Evolutionary conservation across 2,113 vertebrate genomes (phyloP), one percentile per base, ranked within the genome.

Genomic region (Caranx ignobilis): DNA sequence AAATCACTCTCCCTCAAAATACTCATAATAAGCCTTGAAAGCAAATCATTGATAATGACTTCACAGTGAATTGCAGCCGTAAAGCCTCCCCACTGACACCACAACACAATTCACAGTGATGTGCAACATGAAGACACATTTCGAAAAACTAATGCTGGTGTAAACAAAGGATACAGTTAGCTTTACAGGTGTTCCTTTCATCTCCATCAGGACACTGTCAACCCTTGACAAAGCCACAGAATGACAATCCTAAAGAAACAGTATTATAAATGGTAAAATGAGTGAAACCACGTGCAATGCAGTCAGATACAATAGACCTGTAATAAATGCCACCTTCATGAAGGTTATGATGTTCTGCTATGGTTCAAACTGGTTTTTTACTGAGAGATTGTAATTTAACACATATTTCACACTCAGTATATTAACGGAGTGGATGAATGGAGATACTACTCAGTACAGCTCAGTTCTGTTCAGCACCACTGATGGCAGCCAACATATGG

Each of bases 1-100:
- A 87, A 83, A 88, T 87, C 88, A 84, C 32, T 87, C 67, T 68
- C 66, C 64, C 56, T 81, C 79, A 87, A 83, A 89, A 87, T 78
- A 71, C 83, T 88, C 82, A 78, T 88, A 83, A 86, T 79, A 81
- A 79, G 59, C 71, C 72, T 67, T 85, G 82, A 87, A 88, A 87
- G 81, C 75, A 88, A 86, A 88, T 88, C 86, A 90, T n/a, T 84
- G 85, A 87, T 91, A 83, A 90, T 81, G 86, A 85, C 83, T 93
- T 88, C 75, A 75, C 71, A 68, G 63, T 77, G 61, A 83, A 83
- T 54, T 81, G 84, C 52, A 39, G 55, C 50, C 32, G 21, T 87
- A 88, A 82, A 81, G 78, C 73, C 59, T 83, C 68, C 85, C 77
- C 15, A 12, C 63, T 87, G 83, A 83, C 68, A 85, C 67, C 34